Conservation (phyloP, 2,113 vertebrate genomes). For the Athene cunicularia region DNA sequence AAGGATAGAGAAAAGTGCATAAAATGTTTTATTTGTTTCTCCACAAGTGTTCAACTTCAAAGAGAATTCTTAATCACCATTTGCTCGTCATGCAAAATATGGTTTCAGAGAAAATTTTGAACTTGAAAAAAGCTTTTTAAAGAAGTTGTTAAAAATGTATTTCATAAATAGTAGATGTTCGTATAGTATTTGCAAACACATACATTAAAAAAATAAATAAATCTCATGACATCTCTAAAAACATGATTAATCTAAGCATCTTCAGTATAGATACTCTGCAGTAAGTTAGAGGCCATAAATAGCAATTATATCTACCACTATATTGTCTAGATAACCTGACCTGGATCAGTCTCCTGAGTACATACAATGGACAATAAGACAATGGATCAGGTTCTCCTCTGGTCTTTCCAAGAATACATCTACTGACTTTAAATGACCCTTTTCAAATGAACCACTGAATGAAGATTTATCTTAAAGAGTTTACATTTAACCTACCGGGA, state of each 20-base stretch:
- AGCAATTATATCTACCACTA: not conserved
- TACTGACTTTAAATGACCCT: not conserved
- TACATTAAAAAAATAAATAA: not conserved
- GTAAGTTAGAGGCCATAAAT: not conserved
- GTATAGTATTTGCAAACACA: not conserved
- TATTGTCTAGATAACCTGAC: not conserved
- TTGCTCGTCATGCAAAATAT: slow-evolving; percentile 18
- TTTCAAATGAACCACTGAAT: not conserved
- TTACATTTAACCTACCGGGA: not conserved
- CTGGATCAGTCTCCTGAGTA: not conserved
- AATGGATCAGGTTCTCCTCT: not conserved
- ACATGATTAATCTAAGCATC: not conserved
- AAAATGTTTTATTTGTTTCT: slow-evolving; percentile 39
- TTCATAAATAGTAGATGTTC: slow-evolving; percentile 16
- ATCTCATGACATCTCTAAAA: not conserved
- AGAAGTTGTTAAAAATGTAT: not conserved
- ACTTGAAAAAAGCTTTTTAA: not conserved
- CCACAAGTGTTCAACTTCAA: slow-evolving; percentile 28
- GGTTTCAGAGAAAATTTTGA: slow-evolving; percentile 20
- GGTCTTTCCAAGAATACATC: not conserved
- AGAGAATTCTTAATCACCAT: slow-evolving; percentile 30
- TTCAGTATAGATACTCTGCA: not conserved
- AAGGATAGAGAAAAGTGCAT: slow-evolving; percentile 9
- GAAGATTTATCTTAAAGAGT: not conserved
- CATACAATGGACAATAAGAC: not conserved